phyloP scores from a whole-genome alignment of 2,113 vertebrate genomes.

The Laticauda laticaudata region DNA sequence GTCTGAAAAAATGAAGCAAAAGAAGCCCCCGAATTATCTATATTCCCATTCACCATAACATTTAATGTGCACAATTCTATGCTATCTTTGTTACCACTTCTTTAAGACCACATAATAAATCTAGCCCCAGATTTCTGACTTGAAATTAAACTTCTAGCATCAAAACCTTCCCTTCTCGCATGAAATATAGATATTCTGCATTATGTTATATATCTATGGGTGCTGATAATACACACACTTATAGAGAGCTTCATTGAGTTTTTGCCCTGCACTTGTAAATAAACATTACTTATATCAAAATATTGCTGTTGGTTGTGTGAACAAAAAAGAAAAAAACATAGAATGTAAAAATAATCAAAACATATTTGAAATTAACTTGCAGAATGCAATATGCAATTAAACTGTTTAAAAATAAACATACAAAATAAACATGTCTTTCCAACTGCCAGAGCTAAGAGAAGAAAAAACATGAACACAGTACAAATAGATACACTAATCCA shows the following conservation, averaged over 20 bases:
- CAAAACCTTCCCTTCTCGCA: neutral
- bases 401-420: neutral
- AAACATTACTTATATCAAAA: neutral
- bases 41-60: neutral
- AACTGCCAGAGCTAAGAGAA: slow-evolving; percentile 6
- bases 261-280: neutral
- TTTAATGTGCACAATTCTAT: neutral
- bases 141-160: neutral
- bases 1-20: neutral
- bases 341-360: neutral
- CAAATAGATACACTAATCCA: slow-evolving; percentile 19
- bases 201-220: neutral
- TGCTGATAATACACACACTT: neutral
- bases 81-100: neutral
- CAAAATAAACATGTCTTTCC: neutral
- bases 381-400: neutral
- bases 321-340: neutral
- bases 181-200: neutral
- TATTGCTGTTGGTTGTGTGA: neutral
- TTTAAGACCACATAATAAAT: neutral
- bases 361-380: neutral
- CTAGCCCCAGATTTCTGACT: neutral
- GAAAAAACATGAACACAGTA: slow-evolving; percentile 40
- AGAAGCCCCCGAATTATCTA: neutral
- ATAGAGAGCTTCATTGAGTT: neutral